Percentiles rank a stretch among this genome's conserved stretches.
phyloP scores from a whole-genome alignment of 2,113 vertebrate genomes.

The Nerophis lumbriciformis region DNA sequence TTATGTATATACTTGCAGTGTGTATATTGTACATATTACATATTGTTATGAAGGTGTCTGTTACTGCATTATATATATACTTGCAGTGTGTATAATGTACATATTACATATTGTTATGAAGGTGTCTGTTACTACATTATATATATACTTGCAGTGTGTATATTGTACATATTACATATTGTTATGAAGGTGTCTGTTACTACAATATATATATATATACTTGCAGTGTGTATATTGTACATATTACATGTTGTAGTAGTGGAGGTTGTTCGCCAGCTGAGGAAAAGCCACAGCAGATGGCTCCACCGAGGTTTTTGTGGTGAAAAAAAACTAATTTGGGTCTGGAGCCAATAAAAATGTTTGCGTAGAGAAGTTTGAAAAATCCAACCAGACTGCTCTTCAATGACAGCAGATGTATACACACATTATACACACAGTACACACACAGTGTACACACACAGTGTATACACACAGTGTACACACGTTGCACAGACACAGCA shows the following conservation, averaged over 20 bases:
- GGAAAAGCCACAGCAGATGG: constrained; percentile 54
- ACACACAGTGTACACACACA: constrained; percentile 19
- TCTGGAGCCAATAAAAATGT: constrained; percentile 66
- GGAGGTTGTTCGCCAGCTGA: constrained; percentile 71
- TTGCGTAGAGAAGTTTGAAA: constrained; percentile 59
- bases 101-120: too few relatives aligned
- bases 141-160: too few relatives aligned
- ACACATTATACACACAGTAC: constrained; percentile 16
- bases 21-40: too few relatives aligned
- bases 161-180: too few relatives aligned
- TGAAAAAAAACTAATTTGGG: constrained; percentile 31
- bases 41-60: too few relatives aligned
- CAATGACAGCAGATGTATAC: constrained; percentile 51
- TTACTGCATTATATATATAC: too few relatives aligned
- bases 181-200: too few relatives aligned
- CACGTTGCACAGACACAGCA: constrained; percentile 29
- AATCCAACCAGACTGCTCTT: constrained; percentile 47
- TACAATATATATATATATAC: too few relatives aligned
- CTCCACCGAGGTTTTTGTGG: constrained; percentile 36
- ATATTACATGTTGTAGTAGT: constrained; percentile 16
- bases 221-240: too few relatives aligned
- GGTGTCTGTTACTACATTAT: too few relatives aligned
- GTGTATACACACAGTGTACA: constrained; percentile 26
- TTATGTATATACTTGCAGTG: too few relatives aligned
- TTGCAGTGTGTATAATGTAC: too few relatives aligned